Base-by-base conservation (phyloP, 2,797 vertebrate genomes). In the Spheniscus humboldti region DNA sequence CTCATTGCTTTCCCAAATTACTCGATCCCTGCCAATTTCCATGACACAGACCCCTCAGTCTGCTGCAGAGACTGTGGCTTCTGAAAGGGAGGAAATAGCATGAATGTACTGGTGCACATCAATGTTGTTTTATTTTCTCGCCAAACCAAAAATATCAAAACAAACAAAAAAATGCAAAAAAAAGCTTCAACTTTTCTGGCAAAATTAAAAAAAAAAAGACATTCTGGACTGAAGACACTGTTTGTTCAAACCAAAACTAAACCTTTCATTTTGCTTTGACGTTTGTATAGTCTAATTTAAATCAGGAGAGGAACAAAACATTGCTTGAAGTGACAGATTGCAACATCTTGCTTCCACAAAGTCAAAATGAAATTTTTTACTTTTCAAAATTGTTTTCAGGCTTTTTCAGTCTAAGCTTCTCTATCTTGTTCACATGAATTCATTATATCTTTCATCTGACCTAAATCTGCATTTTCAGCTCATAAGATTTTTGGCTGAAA, bases 121-220 rank as follows among this genome's bases (percentile, higher is more conserved):
- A 67, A 10, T 73, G 60, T 57, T 89, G 96, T 94, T 60, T 74
- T 6, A 77, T 91, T 92, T 91, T 91, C 87, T 89, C 0, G 68
- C 94, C 96, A 97, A 95, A 95, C 95, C 94, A 91, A 83, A 95
- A 95, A 89, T 64, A 97, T 23, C 39, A 91, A 92, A 96, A 95
- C 56, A 92, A 73, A 68, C 24, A 87, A 76, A 50, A 68, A 56
- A 37, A 22, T 10, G 20, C 9, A 24, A 39, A 27, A 30, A 64
- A 77, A 22, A 48, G 3, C 7, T 86, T 81, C 11, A 17, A 64
- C 14, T 84, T 90, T 86, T 90, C 52, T 94, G 48, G 48, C 23
- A 69, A 88, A 88, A 90, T 16, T 8, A 4, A 45, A 43, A 8
- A 35, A 35, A 33, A 41, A 56, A 60, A 57, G 25, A 67, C 3